Percentiles rank a stretch among this genome's conserved stretches.
Evolutionary conservation across 1,140 invertebrate species (phyloP).

Genomic region (Platyscapa corneri): DNA sequence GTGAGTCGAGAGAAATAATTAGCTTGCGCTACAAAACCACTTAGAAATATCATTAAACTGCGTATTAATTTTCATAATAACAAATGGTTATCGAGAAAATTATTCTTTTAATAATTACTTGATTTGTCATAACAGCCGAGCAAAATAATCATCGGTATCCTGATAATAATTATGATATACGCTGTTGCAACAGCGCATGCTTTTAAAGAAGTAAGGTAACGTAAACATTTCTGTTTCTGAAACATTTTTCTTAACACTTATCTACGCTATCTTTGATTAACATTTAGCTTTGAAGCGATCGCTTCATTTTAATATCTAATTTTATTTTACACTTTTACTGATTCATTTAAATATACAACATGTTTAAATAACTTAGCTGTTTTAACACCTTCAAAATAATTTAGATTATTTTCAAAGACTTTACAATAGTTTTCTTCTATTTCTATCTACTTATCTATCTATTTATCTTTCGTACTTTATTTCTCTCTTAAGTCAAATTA

Average conservation of each 20-base stretch:
- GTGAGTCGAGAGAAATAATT: conserved; percentile 56
- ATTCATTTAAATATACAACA: not conserved
- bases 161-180: not conserved
- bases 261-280: not conserved
- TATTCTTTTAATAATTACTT: conserved; percentile 4
- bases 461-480: not conserved
- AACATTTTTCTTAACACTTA: too few relatives aligned
- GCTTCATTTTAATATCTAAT: not conserved
- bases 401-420: not conserved
- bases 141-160: not conserved
- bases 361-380: not conserved
- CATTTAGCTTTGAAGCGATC: not conserved
- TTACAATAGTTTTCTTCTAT: not conserved
- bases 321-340: not conserved
- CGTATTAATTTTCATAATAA: conserved; percentile 2
- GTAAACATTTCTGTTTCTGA: not conserved
- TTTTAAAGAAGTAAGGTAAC: too few relatives aligned
- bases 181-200: not conserved
- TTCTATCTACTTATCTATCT: not conserved
- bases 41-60: not conserved
- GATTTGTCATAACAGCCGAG: too few relatives aligned
- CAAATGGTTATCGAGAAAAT: not conserved
- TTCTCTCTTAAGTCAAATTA: not conserved
- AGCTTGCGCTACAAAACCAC: not conserved
- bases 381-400: not conserved